Conservation (phyloP, 2,797 vertebrate species). For the Pipistrellus pipistrellus region DNA sequence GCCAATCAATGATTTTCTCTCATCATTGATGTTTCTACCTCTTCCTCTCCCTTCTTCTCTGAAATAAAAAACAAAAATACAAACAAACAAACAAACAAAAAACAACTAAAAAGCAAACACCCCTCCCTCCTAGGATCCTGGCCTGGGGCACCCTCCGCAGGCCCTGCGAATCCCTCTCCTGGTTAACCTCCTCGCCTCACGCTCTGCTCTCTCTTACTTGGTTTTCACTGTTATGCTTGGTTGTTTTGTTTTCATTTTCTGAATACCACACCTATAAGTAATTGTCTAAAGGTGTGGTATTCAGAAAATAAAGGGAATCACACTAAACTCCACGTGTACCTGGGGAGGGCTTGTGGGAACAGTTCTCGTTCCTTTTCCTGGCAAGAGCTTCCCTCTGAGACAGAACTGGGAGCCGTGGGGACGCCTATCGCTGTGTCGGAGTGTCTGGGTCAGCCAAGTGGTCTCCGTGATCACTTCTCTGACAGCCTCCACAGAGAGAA, state of each 20-base stretch:
- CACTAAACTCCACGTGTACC: neutral
- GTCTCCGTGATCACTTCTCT: too few relatives aligned
- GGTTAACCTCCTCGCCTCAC: neutral
- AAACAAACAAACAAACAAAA: too few relatives aligned
- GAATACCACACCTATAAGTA: neutral
- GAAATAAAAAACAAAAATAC: too few relatives aligned
- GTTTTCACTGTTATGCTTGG: neutral
- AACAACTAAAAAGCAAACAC: too few relatives aligned
- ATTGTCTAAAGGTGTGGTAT: neutral
- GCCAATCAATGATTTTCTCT: too few relatives aligned
- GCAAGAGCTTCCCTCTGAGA: neutral
- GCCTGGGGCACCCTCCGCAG: neutral
- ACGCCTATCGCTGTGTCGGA: neutral
- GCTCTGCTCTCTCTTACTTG: neutral
- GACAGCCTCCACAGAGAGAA: neutral
- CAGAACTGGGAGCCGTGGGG: neutral
- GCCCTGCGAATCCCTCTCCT: neutral
- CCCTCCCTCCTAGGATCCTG: neutral
- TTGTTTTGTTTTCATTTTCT: slow-evolving; percentile 24
- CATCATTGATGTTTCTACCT: too few relatives aligned
- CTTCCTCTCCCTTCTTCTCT: too few relatives aligned
- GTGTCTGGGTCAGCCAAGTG: neutral
- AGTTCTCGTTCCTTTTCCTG: neutral
- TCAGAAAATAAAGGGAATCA: neutral
- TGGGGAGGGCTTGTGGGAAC: neutral